These are phyloP conservation scores for Lampris incognitus DNA, from an alignment of 2,113 vertebrate species.

Conservation along the genomic window DNA sequence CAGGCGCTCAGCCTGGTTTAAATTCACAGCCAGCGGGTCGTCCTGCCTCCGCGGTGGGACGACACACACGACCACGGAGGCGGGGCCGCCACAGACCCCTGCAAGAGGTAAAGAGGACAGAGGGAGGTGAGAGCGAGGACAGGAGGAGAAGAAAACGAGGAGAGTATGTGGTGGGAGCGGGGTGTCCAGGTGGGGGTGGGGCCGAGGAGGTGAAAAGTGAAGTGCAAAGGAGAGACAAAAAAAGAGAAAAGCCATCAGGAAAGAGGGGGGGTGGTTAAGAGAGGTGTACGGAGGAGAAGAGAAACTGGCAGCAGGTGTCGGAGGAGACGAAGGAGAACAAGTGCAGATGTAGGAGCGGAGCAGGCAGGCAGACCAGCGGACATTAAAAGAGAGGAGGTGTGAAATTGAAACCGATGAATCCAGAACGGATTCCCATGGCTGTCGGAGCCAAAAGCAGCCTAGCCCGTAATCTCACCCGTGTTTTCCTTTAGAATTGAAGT, in stretches of 20 bases:
- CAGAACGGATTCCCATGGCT: constrained; percentile 72
- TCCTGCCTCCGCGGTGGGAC: constrained; percentile 58
- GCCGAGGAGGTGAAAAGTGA: too few species aligned
- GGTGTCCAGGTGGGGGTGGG: too few species aligned
- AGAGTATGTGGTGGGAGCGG: too few species aligned
- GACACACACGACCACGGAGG: constrained; percentile 32
- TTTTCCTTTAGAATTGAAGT: constrained; percentile 55
- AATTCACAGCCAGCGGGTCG: constrained; percentile 79
- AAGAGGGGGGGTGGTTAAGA: background rate
- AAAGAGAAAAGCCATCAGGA: background rate
- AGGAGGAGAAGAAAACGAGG: background rate
- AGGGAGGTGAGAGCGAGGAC: background rate
- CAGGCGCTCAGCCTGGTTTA: constrained; percentile 75
- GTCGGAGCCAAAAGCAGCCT: constrained; percentile 51
- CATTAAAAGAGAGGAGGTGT: constrained; percentile 73
- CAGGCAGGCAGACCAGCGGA: constrained; percentile 55
- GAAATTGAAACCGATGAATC: constrained; percentile 80
- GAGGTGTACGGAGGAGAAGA: constrained; percentile 17
- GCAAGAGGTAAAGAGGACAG: background rate
- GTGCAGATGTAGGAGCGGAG: constrained; percentile 48
- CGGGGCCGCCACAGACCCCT: constrained; percentile 39
- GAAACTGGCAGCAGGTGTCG: constrained; percentile 14
- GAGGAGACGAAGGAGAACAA: constrained; percentile 5
- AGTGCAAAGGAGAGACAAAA: background rate
- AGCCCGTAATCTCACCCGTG: constrained; percentile 37